Evolutionary conservation across 2,797 vertebrate genomes (phyloP), one percentile per base, ranked within the genome.

Genomic region (Lepus townsendii): DNA sequence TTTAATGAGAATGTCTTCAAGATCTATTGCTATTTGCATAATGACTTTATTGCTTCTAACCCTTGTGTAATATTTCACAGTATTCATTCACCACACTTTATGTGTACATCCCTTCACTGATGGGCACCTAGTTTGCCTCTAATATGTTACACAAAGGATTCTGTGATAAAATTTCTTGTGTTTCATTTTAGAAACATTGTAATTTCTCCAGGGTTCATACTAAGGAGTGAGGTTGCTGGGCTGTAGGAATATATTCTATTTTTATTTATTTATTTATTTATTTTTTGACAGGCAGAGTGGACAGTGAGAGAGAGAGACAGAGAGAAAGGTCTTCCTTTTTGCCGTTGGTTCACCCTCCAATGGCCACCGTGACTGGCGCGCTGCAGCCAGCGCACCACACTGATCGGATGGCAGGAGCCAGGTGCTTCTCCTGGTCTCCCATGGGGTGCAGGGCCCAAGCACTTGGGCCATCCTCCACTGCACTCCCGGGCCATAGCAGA

Each of bases 1-100:
- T 91, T 82, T 68, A 63, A 68, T 24, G 62, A 87, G 38, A 94
- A 54, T 72, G 14, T 80, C 77, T 94, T 87, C 50, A 90, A 68
- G 26, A 93, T 92, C 62, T 90, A 66, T 83, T 92, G n/a, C 14
- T 90, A 90, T 93, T 77, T 93, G 69, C 3, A 83, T n/a, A 86
- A 75, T 7, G 86, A 71, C 32, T 83, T 91, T 54, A 68, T 47
- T 83, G 57, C 20, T 93, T 90, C 35, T 82, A 79, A 88, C 32
- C 17, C 13, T 82, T 91, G 38, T n/a, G 32, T 87, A 90, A 38
- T 87, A 79, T 83, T 65, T 20, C 32, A 92, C 10, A 86, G 52
- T 54, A 92, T 90, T 57, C 26, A 76, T 30, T 78, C n/a, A 27
- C 13, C 30, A 65, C 19, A 77, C 12, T 89, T 92, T 91, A 69